A percentile compares a stretch with the other conserved stretches of the same genome.
Evolutionary conservation across 2,113 vertebrate genomes (phyloP).

Genomic region (Baryphthengus martii): DNA sequence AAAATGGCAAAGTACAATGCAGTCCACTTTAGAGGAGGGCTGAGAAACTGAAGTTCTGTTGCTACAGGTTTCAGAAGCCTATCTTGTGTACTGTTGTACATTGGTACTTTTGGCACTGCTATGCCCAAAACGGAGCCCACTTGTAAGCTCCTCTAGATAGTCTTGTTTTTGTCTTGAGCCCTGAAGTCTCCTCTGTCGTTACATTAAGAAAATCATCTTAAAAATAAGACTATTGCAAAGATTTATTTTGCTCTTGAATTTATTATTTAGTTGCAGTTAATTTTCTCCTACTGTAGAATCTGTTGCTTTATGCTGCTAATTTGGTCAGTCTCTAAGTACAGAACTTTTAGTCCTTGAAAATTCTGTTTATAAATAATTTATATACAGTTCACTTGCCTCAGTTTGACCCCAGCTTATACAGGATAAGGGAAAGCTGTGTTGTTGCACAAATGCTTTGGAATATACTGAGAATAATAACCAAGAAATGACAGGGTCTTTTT

Average conservation of each 20-base stretch:
- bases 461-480: background rate
- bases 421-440: background rate
- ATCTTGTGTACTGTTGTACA: accelerated
- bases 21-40: background rate
- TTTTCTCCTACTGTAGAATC: background rate
- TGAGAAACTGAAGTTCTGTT: background rate
- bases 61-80: background rate
- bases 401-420: background rate
- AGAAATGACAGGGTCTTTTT: background rate
- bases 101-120: background rate
- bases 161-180: background rate
- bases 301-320: background rate
- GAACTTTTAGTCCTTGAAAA: background rate
- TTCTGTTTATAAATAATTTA: background rate
- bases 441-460: background rate
- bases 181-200: background rate
- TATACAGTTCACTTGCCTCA: background rate
- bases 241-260: background rate
- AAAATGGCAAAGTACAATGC: accelerated
- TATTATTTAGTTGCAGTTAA: background rate
- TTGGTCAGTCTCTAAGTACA: background rate
- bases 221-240: background rate
- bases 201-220: background rate
- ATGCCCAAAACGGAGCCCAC: background rate
- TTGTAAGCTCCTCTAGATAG: background rate